Base-by-base conservation (phyloP, 2,888 invertebrate species). In the Machimus rusticus region DNA sequence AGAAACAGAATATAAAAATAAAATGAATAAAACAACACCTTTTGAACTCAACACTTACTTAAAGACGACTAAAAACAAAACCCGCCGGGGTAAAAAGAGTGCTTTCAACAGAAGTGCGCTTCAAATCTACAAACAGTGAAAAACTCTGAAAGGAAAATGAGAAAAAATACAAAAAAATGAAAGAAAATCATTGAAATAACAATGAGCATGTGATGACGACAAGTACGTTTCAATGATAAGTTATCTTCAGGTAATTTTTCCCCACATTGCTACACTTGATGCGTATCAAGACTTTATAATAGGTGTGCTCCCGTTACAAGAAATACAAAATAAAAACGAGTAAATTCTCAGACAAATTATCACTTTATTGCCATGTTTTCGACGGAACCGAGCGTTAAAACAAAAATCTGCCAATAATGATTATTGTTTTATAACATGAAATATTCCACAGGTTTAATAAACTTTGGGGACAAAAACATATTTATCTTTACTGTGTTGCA, bases 141-240 rank as follows among this genome's bases (percentile, higher is more conserved):
- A 76, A 76, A 76, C 51, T 81, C 81, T 81, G 81, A 81, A 81
- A 81, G 31, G 31, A 46, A 81, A 81, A 76, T 31, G 81, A 81
- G 51, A 81, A 81, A 81, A 81, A 51, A 37, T 34, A 23, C 1
- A 51, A 12, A 55, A 81, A 81, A 55, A n/a, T 28, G 28, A 34
- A 37, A 14, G 9, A 34, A 77, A 34, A 37, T 3, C 9, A 78
- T n/a, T 78, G 23, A 43, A 78, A 5, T 14, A 39, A 78, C 43
- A 39, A 78, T 66, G 66, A 66, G 66, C 66, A 23, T 66, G 66
- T 66, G 28, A 37, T 76, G 76, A 37, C 4, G 34, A 76, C 28
- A 39, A 37, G 76, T 34, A 19, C 39, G 37, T 34, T 28, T 39
- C 37, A 39, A 51, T 51, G 81, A 81, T 81, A 81, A 31, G 51